A percentile compares a stretch with the other conserved stretches of the same genome.
Evolutionary conservation across 2,797 vertebrate genomes (phyloP).

Genomic region (Rhinella marina): DNA sequence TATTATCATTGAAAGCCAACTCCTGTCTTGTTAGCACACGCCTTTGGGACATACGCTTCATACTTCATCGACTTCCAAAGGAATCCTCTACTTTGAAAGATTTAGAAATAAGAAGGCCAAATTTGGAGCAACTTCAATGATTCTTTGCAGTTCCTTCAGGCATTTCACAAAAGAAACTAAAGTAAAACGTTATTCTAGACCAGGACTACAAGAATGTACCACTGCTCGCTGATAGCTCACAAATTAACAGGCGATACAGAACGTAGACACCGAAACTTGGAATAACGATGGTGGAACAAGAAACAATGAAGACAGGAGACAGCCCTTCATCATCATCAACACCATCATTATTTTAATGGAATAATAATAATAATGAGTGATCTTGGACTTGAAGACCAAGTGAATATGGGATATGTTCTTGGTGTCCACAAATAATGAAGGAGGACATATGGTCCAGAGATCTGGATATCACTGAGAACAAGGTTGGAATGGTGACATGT

Average conservation of each 20-base stretch:
- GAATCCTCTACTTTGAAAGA: conserved; percentile 26
- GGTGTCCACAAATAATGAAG: neutral
- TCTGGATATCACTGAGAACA: neutral
- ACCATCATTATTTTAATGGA: neutral
- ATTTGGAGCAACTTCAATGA: conserved; percentile 21
- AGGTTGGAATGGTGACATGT: neutral
- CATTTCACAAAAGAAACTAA: neutral
- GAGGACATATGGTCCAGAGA: neutral
- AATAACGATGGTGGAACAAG: neutral
- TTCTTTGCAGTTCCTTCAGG: conserved; percentile 27
- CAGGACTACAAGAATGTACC: neutral
- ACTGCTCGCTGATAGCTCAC: neutral
- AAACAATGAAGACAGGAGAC: too few relatives aligned
- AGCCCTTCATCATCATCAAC: too few relatives aligned
- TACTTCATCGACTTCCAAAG: conserved; percentile 43
- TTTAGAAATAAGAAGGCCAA: conserved; percentile 35
- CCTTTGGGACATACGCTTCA: conserved; percentile 38
- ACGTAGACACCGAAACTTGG: neutral
- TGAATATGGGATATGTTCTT: neutral
- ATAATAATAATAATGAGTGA: too few relatives aligned
- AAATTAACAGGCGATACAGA: neutral
- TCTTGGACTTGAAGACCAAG: too few relatives aligned
- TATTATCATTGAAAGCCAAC: conserved; percentile 43
- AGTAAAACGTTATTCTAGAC: neutral
- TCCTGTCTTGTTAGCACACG: conserved; percentile 39